A percentile compares a stretch with the other conserved stretches of the same genome.
These are phyloP conservation scores for Myoxocephalus aenaeus DNA, from an alignment of 2,797 vertebrate genomes.

Conservation along the genomic window DNA sequence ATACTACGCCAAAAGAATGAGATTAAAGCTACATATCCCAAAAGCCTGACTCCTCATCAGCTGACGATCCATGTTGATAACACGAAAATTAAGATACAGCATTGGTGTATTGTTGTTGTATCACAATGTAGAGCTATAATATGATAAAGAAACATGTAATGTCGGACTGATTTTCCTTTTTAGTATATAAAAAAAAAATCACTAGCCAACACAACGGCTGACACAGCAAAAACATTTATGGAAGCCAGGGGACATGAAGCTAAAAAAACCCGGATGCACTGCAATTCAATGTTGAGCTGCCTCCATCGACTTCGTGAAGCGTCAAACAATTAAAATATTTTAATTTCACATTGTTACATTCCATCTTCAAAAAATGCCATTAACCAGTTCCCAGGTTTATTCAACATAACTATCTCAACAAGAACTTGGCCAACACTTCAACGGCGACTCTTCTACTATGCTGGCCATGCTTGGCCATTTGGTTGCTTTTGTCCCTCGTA, in stretches of 20 bases:
- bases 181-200: too few species aligned
- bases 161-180: background rate
- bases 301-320: background rate
- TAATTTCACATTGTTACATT: background rate
- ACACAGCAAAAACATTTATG: too few species aligned
- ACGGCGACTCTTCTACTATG: background rate
- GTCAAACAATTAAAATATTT: background rate
- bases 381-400: too few species aligned
- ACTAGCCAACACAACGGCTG: too few species aligned
- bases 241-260: background rate
- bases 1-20: background rate
- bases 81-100: too few species aligned
- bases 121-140: background rate
- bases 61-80: too few species aligned
- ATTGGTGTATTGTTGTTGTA: background rate
- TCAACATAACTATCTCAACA: background rate
- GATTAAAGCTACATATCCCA: background rate
- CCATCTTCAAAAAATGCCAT: background rate
- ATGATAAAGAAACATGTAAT: background rate
- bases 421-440: background rate
- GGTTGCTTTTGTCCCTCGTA: too few species aligned
- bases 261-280: too few species aligned
- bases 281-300: background rate
- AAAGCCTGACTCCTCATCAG: background rate
- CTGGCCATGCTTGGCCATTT: too few species aligned